These are phyloP conservation scores for Microctonus brassicae DNA, from an alignment of 2,888 invertebrate species.

Conservation along the genomic window DNA sequence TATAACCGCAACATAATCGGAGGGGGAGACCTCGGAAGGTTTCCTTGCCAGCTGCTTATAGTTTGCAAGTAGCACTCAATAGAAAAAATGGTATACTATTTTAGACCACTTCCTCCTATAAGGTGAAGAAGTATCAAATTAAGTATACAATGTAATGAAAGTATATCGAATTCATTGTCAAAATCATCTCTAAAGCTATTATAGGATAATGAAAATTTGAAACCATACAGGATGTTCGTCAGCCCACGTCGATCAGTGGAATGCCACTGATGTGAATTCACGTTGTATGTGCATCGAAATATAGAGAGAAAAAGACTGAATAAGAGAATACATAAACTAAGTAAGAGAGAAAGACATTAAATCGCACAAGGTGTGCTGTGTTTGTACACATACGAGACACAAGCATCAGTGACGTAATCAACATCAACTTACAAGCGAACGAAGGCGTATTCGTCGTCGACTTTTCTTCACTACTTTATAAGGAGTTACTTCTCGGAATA, in stretches of 20 bases:
- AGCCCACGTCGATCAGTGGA: constrained; percentile 38
- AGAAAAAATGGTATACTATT: too few relatives aligned
- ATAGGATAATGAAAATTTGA: constrained; percentile 10
- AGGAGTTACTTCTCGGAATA: constrained; percentile 56
- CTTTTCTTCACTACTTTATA: constrained; percentile 61
- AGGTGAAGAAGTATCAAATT: too few relatives aligned
- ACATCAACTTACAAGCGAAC: constrained; percentile 49
- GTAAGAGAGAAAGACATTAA: background rate
- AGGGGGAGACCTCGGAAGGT: too few relatives aligned
- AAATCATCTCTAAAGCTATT: background rate
- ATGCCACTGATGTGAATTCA: constrained; percentile 28
- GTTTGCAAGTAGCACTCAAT: too few relatives aligned
- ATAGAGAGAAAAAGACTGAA: background rate
- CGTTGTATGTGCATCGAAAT: constrained; percentile 17
- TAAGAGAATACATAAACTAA: too few relatives aligned
- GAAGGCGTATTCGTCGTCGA: constrained; percentile 58
- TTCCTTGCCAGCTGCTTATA: too few relatives aligned
- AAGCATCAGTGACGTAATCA: constrained; percentile 60
- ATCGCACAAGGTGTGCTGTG: constrained; percentile 1
- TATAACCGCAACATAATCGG: too few relatives aligned
- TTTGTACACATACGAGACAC: constrained; percentile 33
- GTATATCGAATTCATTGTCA: background rate
- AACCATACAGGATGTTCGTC: constrained; percentile 27
- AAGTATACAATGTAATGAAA: too few relatives aligned
- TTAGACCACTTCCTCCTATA: too few relatives aligned